Evolutionary conservation across 2,113 vertebrate species (phyloP).

Genomic region (Gasterosteus aculeatus): DNA sequence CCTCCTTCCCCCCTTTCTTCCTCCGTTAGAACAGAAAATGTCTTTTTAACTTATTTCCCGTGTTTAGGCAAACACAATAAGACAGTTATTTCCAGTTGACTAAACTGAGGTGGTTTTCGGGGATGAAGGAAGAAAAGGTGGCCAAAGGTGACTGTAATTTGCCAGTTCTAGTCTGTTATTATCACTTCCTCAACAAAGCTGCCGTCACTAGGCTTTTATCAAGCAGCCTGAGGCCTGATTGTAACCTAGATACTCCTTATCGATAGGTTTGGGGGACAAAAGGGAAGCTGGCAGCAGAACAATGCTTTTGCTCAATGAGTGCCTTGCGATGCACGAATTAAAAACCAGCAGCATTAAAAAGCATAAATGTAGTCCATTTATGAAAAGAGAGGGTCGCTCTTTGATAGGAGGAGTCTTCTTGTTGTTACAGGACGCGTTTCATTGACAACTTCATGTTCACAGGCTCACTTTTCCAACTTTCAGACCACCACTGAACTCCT

Average conservation of each 20-base stretch:
- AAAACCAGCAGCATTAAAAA: slow-evolving; percentile 1
- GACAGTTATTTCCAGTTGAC: slow-evolving; percentile 2
- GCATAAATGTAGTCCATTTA: background rate
- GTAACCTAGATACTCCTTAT: slow-evolving; percentile 30
- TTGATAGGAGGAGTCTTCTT: background rate
- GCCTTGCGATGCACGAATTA: slow-evolving; percentile 2
- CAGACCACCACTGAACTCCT: background rate
- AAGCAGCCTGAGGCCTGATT: slow-evolving; percentile 25
- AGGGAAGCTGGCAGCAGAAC: slow-evolving; percentile 18
- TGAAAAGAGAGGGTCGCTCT: background rate
- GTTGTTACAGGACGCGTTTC: background rate
- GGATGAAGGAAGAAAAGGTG: slow-evolving; percentile 4
- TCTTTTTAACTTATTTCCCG: background rate
- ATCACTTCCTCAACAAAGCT: slow-evolving; percentile 60
- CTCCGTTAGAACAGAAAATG: slow-evolving; percentile 5
- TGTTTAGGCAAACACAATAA: background rate
- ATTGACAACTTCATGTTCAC: background rate
- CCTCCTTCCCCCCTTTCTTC: background rate
- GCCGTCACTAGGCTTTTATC: slow-evolving; percentile 44
- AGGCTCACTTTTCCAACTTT: no score
- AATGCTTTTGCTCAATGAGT: slow-evolving; percentile 19
- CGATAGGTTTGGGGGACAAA: slow-evolving; percentile 37
- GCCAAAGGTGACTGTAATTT: slow-evolving; percentile 42
- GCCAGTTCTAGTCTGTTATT: slow-evolving; percentile 52
- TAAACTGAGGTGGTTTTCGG: background rate